Percentiles rank a stretch among this genome's conserved stretches.
These are phyloP conservation scores for Elysia crispata DNA, from an alignment of 2,888 invertebrate genomes.

Conservation along the genomic window DNA sequence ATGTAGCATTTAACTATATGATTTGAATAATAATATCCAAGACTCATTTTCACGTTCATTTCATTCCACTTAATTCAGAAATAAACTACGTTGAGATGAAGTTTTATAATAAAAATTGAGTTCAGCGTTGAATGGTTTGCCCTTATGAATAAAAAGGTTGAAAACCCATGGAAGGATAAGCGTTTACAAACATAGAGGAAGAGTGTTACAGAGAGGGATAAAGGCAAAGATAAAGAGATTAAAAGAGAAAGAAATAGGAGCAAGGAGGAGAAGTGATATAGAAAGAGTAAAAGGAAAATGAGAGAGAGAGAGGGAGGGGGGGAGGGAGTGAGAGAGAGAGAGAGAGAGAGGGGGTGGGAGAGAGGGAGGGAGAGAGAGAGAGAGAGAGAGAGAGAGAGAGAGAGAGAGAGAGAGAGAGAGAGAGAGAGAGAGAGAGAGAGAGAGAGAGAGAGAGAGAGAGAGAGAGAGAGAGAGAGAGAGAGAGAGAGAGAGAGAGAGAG, in stretches of 20 bases:
- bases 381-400: neutral
- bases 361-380: neutral
- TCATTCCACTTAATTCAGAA: too few relatives aligned
- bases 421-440: neutral
- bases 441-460: neutral
- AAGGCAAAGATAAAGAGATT: conserved; percentile 32
- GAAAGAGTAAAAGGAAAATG: conserved; percentile 18
- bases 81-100: too few relatives aligned
- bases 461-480: neutral
- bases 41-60: too few relatives aligned
- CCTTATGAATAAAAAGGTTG: conserved; percentile 13
- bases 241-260: too few relatives aligned
- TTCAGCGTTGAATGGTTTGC: too few relatives aligned
- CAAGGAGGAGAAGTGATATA: conserved; percentile 1
- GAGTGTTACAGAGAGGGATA: conserved; percentile 33
- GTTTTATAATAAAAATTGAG: too few relatives aligned
- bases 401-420: neutral
- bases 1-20: too few relatives aligned
- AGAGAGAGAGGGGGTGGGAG: neutral
- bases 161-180: conserved; percentile 29
- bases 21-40: too few relatives aligned
- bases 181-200: conserved; percentile 21
- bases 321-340: neutral
- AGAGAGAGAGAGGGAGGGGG: neutral
- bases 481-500: too few relatives aligned